phyloP scores from a whole-genome alignment of 2,888 invertebrate genomes.

The Mayetiola destructor region DNA sequence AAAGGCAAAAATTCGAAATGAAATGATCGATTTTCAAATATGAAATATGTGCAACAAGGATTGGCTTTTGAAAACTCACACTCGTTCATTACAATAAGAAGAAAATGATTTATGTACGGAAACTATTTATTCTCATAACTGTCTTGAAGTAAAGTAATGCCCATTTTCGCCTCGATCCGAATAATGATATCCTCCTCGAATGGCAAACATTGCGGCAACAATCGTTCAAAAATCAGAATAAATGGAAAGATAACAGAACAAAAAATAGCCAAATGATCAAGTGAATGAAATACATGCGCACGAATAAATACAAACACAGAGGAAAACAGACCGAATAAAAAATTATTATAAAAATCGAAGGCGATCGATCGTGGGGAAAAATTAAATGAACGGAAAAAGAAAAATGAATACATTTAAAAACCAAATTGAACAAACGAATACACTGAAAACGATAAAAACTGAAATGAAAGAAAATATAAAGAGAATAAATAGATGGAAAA shows the following conservation, averaged over 20 bases:
- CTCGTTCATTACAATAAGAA: constrained; percentile 11
- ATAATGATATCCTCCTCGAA: background rate
- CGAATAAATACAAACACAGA: too few species aligned
- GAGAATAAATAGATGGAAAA: constrained; percentile 7
- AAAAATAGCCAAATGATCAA: too few species aligned
- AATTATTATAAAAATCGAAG: background rate
- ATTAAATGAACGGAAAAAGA: background rate
- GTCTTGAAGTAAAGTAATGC: constrained; percentile 5
- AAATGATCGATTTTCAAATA: background rate
- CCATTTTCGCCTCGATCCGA: constrained; percentile 8
- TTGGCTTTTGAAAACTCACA: too few species aligned
- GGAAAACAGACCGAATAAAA: background rate
- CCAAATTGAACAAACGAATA: background rate
- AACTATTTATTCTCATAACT: constrained; percentile 12
- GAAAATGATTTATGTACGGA: constrained; percentile 12
- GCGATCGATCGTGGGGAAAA: background rate
- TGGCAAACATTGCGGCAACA: background rate
- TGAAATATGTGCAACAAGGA: background rate
- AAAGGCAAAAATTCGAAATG: background rate
- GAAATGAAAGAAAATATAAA: background rate
- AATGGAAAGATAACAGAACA: background rate
- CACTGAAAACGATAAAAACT: background rate
- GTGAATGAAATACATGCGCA: too few species aligned
- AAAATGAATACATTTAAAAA: too few species aligned
- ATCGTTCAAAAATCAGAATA: background rate